Conservation (phyloP, 2,888 invertebrate species). For the Torymus tubicola region DNA sequence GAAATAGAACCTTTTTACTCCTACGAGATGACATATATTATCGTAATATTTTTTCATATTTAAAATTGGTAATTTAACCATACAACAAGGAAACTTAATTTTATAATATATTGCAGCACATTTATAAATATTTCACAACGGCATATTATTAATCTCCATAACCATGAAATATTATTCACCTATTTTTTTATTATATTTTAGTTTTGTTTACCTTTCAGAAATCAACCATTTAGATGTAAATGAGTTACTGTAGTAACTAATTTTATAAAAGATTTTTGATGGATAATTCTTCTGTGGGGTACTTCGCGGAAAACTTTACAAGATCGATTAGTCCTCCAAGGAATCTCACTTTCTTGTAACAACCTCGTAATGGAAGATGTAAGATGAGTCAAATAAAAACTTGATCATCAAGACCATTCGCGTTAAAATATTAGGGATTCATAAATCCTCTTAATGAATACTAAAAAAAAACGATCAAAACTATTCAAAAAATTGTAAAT, state of each 20-base stretch:
- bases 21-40: no score
- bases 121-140: no score
- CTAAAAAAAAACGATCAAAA: neutral
- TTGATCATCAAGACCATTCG: neutral
- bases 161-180: no score
- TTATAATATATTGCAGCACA: no score
- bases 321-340: conserved; percentile 9
- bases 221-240: neutral
- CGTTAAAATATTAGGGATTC: neutral
- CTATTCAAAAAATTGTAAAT: no score
- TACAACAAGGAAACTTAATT: no score
- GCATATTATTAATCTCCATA: no score
- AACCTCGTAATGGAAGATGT: neutral
- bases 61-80: no score
- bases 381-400: neutral
- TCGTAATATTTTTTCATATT: no score
- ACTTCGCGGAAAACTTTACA: neutral
- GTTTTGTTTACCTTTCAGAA: neutral
- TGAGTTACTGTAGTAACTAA: neutral
- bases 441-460: neutral
- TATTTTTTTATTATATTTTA: no score
- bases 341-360: neutral
- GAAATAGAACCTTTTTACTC: no score
- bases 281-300: conserved; percentile 9
- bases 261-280: conserved; percentile 1